phyloP scores from a whole-genome alignment of 2,888 invertebrate genomes.

The Rhogogaster chlorosoma region DNA sequence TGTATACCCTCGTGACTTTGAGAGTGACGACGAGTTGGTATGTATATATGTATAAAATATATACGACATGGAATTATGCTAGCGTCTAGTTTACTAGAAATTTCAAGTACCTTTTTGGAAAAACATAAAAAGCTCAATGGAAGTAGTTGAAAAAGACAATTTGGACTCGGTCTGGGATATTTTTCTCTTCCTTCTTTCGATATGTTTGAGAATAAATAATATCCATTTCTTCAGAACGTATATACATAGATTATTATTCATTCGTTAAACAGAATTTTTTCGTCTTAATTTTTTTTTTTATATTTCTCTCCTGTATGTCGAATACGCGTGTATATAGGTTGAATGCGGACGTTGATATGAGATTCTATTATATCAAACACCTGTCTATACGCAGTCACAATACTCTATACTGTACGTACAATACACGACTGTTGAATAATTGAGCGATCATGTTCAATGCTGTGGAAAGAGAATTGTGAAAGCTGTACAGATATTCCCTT shows the following conservation, averaged over 20 bases:
- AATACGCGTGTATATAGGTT: not conserved
- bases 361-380: not conserved
- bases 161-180: not conserved
- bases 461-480: slow-evolving; percentile 66
- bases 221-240: too few species aligned
- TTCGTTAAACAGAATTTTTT: not conserved
- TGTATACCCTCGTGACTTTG: not conserved
- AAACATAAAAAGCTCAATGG: not conserved
- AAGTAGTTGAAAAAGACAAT: not conserved
- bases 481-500: slow-evolving; percentile 61
- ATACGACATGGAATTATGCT: not conserved
- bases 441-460: slow-evolving; percentile 63
- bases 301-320: not conserved
- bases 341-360: not conserved
- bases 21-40: slow-evolving; percentile 15
- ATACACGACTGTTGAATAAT: slow-evolving; percentile 63
- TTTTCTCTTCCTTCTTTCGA: not conserved
- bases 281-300: not conserved
- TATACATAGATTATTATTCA: not conserved
- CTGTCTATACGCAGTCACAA: not conserved
- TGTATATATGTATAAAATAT: not conserved
- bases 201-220: too few species aligned
- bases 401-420: not conserved
- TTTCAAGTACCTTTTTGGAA: not conserved
- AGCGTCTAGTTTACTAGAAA: slow-evolving; percentile 11